phyloP scores from a whole-genome alignment of 2,113 vertebrate genomes.

The Tragelaphus imberbis region DNA sequence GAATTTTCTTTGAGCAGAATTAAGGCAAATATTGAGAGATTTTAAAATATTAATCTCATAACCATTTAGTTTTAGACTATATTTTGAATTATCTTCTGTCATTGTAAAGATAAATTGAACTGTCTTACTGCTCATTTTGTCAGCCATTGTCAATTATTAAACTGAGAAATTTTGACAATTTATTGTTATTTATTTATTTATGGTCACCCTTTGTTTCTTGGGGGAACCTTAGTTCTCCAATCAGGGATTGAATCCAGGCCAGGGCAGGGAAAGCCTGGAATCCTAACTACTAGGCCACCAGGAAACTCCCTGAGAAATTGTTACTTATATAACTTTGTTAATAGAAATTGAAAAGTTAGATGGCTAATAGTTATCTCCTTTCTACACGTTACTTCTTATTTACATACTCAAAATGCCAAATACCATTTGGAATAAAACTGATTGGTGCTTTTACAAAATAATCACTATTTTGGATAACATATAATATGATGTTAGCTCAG shows the following conservation, averaged over 20 bases:
- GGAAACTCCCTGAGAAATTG: neutral
- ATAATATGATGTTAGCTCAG: neutral
- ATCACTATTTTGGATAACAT: neutral
- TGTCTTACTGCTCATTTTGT: neutral
- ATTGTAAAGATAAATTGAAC: neutral
- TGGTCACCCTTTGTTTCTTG: neutral
- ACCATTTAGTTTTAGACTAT: neutral
- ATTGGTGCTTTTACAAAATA: neutral
- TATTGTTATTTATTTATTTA: neutral
- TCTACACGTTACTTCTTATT: neutral
- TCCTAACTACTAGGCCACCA: neutral
- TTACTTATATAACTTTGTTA: neutral
- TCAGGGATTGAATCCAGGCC: neutral
- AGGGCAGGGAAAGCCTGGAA: neutral
- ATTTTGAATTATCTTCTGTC: neutral
- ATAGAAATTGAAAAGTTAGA: neutral
- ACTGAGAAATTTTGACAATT: neutral
- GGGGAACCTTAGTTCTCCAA: neutral
- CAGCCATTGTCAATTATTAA: neutral
- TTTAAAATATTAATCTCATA: slow-evolving; percentile 12
- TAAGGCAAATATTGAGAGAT: neutral
- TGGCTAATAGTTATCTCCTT: neutral
- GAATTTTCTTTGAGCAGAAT: neutral
- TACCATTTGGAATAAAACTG: neutral
- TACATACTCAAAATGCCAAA: neutral